Conservation (phyloP, 2,113 vertebrate species). For the Pituophis catenifer region DNA sequence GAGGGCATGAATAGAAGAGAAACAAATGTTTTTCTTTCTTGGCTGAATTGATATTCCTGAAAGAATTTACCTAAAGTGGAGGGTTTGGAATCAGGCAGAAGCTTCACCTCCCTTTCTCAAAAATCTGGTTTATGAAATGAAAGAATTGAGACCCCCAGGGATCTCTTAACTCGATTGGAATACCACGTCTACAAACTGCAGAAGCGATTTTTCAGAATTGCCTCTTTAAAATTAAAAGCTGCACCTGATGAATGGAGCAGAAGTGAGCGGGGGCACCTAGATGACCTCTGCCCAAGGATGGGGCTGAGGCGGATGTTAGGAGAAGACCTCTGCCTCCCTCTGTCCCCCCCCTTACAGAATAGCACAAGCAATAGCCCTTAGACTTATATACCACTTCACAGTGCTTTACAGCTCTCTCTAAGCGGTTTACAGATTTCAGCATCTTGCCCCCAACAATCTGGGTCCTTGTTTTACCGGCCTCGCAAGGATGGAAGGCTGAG, state of each 20-base stretch:
- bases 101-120: conserved; percentile 66
- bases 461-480: not conserved
- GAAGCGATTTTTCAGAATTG: conserved; percentile 62
- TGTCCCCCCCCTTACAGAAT: not conserved
- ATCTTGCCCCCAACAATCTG: not conserved
- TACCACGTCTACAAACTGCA: conserved; percentile 39
- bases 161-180: conserved; percentile 58
- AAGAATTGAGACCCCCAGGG: conserved; percentile 59
- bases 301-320: not conserved
- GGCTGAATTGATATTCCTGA: conserved; percentile 8
- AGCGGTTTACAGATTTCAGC: not conserved
- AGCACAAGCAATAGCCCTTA: not conserved
- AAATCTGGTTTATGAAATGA: conserved; percentile 62
- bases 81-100: conserved; percentile 44
- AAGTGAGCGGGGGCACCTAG: conserved; percentile 47
- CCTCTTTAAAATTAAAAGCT: conserved; percentile 68
- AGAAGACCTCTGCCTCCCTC: conserved; percentile 14
- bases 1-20: not conserved
- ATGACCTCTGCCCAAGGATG: not conserved
- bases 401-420: not conserved
- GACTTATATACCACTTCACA: not conserved
- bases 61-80: conserved; percentile 29
- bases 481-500: not conserved
- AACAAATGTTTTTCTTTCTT: not conserved
- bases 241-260: conserved; percentile 48